Conservation (phyloP, 2,888 invertebrate species). For the Oscheius myriophilus region DNA sequence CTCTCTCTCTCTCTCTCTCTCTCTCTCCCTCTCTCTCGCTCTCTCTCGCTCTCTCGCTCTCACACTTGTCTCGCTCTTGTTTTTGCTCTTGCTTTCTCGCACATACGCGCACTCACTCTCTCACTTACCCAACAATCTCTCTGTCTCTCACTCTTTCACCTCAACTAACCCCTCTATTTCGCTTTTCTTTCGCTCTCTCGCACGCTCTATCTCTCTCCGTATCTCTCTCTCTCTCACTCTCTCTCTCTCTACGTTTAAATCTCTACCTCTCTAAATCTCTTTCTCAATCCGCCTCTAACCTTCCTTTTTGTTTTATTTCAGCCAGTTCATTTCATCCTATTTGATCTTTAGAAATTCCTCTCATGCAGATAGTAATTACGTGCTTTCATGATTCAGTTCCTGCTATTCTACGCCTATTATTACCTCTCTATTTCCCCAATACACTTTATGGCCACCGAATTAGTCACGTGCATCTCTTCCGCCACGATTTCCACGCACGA, state of each 20-base stretch:
- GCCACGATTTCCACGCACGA: too few relatives aligned
- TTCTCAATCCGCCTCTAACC: background rate
- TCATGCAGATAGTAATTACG: background rate
- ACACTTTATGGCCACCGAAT: too few relatives aligned
- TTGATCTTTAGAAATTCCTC: too few relatives aligned
- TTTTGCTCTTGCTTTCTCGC: too few relatives aligned
- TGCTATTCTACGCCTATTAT: too few relatives aligned
- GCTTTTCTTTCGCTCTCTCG: background rate
- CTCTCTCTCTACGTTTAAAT: background rate
- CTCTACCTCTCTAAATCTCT: background rate
- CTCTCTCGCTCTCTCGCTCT: background rate
- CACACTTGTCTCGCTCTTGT: too few relatives aligned
- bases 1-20: conserved; percentile 5
- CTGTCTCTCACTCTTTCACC: background rate
- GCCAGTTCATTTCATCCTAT: too few relatives aligned
- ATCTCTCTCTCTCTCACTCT: background rate
- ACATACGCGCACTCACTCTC: background rate
- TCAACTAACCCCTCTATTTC: background rate
- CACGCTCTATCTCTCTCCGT: background rate
- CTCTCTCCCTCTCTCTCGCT: background rate
- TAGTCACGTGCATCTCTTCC: too few relatives aligned
- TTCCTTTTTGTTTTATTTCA: background rate
- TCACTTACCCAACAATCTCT: background rate
- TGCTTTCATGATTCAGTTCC: background rate
- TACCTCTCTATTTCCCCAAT: too few relatives aligned